These are phyloP conservation scores for Lottia gigantea DNA, from an alignment of 2,888 invertebrate genomes.

Conservation along the genomic window DNA sequence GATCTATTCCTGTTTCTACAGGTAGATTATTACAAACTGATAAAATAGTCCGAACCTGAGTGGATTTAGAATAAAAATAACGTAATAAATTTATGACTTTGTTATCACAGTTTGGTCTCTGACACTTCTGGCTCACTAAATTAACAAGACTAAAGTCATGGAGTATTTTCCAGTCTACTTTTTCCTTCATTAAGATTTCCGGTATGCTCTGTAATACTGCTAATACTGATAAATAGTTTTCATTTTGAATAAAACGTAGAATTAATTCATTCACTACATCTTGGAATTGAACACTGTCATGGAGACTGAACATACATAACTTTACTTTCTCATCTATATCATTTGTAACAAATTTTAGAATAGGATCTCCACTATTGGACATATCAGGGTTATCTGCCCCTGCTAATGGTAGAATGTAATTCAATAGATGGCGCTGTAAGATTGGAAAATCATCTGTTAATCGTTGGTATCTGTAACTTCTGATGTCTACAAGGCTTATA, in stretches of 20 bases:
- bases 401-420: constrained; percentile 56
- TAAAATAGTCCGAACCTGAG: constrained; percentile 49
- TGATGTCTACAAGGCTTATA: constrained; percentile 58
- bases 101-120: neutral
- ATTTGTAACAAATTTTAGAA: constrained; percentile 58
- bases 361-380: constrained; percentile 48
- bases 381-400: constrained; percentile 56
- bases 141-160: constrained; percentile 57
- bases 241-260: constrained; percentile 41
- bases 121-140: constrained; percentile 28
- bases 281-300: constrained; percentile 48
- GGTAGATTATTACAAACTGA: constrained; percentile 46
- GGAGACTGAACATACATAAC: constrained; percentile 55
- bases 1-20: constrained; percentile 51
- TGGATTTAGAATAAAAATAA: constrained; percentile 40
- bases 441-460: constrained; percentile 55
- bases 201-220: constrained; percentile 52
- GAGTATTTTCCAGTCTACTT: constrained; percentile 42
- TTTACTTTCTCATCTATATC: constrained; percentile 54
- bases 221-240: constrained; percentile 51
- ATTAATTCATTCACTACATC: constrained; percentile 46
- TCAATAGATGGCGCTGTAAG: constrained; percentile 55
- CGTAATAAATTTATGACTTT: constrained; percentile 37
- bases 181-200: constrained; percentile 38
- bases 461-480: constrained; percentile 60